phyloP scores from a whole-genome alignment of 2,797 vertebrate genomes.

The Anabacerthia variegaticeps region DNA sequence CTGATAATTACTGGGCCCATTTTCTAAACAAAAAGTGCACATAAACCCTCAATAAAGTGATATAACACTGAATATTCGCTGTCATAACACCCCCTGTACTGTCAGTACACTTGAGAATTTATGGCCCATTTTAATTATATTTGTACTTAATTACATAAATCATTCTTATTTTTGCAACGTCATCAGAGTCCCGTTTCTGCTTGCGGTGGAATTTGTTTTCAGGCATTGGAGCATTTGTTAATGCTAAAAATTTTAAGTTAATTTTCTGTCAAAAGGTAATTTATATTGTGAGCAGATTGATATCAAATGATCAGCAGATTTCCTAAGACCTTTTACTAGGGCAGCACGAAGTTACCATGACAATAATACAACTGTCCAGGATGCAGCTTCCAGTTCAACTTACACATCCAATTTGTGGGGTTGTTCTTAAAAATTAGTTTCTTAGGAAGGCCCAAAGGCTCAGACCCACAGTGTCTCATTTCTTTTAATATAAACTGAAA shows the following conservation, averaged over 20 bases:
- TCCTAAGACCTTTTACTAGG: background rate
- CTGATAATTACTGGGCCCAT: background rate
- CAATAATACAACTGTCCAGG: background rate
- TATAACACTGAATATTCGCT: constrained; percentile 13
- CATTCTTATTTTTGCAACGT: background rate
- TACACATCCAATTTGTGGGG: background rate
- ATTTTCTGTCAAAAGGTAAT: background rate
- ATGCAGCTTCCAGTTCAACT: background rate
- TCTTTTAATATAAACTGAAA: background rate
- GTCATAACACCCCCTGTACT: background rate
- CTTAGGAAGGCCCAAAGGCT: background rate
- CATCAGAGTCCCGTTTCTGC: constrained; percentile 23
- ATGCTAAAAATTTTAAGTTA: background rate
- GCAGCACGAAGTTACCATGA: background rate
- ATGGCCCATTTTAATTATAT: constrained; percentile 5
- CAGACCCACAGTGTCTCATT: background rate
- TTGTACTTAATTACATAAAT: constrained; percentile 36
- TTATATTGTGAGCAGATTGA: background rate
- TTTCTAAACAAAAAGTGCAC: constrained; percentile 30
- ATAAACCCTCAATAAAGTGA: constrained; percentile 20
- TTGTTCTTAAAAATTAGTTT: background rate
- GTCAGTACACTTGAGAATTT: constrained; percentile 25
- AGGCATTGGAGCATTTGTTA: background rate
- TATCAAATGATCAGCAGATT: background rate
- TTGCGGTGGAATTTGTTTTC: constrained; percentile 1